These are phyloP conservation scores for Hemistola chrysoprasaria DNA, from an alignment of 2,888 invertebrate genomes.

Conservation along the genomic window DNA sequence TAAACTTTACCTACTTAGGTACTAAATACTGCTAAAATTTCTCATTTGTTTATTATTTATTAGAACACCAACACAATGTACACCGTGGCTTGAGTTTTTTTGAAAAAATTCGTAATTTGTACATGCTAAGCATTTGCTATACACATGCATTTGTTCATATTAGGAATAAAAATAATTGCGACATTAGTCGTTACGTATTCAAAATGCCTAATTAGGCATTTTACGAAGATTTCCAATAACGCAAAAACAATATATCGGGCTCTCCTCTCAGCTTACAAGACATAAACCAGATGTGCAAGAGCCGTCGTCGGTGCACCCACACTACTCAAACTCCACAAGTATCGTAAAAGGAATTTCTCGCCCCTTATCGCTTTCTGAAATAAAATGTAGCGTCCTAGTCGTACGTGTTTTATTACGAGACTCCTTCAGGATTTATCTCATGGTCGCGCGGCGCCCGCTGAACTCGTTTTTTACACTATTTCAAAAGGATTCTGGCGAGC, in stretches of 20 bases:
- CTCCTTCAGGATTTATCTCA: conserved; percentile 77
- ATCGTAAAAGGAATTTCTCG: conserved; percentile 79
- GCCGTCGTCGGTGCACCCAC: conserved; percentile 46
- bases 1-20: no score
- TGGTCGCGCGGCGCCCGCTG: conserved; percentile 53
- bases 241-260: conserved; percentile 34
- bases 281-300: conserved; percentile 74
- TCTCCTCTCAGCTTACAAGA: conserved; percentile 35
- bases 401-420: conserved; percentile 80
- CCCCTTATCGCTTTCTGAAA: conserved; percentile 80
- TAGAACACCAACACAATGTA: no score
- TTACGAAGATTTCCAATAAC: no score
- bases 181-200: no score
- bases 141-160: no score
- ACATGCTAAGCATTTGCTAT: no score
- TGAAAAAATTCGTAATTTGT: no score
- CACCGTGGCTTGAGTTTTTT: no score
- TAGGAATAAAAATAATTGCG: no score
- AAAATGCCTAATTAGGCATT: no score
- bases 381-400: conserved; percentile 77
- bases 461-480: conserved; percentile 61
- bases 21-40: no score
- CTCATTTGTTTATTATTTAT: no score
- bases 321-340: conserved; percentile 56
- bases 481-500: conserved; percentile 57